Base-by-base conservation (phyloP, 2,113 vertebrate species). In the Lipotes vexillifer region DNA sequence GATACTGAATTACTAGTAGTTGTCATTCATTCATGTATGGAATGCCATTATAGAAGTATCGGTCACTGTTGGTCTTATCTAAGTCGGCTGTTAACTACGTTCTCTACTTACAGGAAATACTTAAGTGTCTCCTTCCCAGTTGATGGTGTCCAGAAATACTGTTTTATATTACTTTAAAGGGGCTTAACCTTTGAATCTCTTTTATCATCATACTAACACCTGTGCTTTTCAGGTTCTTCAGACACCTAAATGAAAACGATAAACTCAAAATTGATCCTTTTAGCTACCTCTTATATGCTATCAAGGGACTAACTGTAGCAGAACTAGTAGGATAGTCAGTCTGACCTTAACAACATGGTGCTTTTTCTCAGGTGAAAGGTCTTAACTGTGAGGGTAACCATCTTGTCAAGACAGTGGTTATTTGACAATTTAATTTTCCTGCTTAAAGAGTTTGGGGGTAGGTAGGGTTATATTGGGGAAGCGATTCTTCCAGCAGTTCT, bases 141-240 rank as follows among this genome's bases (percentile, higher is more conserved):
- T 89, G 66, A 65, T 68, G 6, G 3, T 46, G 3, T 46, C 52
- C 71, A 52, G 18, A 93, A 88, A 38, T 77, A 57, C 0, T 78
- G 2, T 69, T 94, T 15, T 36, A 15, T 55, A 5, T 68, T 91
- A 41, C 38, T 83, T 83, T 90, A 44, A 72, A 33, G 8, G 52
- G 41, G 6, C 25, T 89, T 93, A 78, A 15, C 3, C 61, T 96
- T 90, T 66, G 6, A 41, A 61, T 10, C 29, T 61, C 5, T 90
- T 66, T 29, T 12, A 27, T 72, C 11, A 1, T 92, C 25, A 29
- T 21, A 18, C 17, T 71, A 65, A 84, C 46, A 72, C 12, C 49
- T 83, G 41, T 95, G 55, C 6, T 46, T 96, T 87, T 77, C 75
- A 88, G 77, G 68, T 78, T 94, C 38, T 91, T 68, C 18, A 69